These are phyloP conservation scores for Epinotia brunnichana DNA, from an alignment of 2,888 invertebrate species.

Conservation along the genomic window DNA sequence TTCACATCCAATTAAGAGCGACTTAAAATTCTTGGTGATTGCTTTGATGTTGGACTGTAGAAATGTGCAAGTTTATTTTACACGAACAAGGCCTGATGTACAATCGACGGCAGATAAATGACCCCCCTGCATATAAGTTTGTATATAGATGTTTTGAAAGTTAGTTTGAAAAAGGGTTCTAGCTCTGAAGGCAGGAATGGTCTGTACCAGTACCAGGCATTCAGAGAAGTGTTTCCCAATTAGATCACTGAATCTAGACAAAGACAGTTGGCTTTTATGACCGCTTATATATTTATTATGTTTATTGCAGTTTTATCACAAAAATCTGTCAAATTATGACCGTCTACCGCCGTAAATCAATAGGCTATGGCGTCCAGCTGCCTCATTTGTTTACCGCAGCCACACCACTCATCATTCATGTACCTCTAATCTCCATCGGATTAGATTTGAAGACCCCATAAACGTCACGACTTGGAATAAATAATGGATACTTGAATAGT, in stretches of 20 bases:
- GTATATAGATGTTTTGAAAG: no score
- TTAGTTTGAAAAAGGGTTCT: no score
- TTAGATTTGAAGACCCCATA: constrained; percentile 26
- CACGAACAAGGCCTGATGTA: no score
- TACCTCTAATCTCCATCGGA: constrained; percentile 8
- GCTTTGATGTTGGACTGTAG: constrained; percentile 1
- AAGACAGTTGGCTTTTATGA: no score
- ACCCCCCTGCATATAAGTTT: no score
- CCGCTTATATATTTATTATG: background rate
- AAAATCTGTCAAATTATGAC: background rate
- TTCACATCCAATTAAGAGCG: constrained; percentile 26
- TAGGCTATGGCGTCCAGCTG: background rate
- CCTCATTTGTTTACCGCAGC: constrained; percentile 7
- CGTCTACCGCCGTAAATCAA: constrained; percentile 17
- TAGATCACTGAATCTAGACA: no score
- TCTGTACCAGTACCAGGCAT: no score
- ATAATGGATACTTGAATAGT: background rate
- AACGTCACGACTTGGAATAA: constrained; percentile 15
- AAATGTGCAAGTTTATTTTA: background rate
- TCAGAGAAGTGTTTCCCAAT: no score
- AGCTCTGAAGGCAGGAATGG: no score
- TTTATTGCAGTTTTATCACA: background rate
- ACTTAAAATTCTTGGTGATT: constrained; percentile 1
- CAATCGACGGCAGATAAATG: no score
- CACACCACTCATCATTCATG: constrained; percentile 25